Conservation (phyloP, 2,113 vertebrate species). For the Machaerirhynchus nigripectus region DNA sequence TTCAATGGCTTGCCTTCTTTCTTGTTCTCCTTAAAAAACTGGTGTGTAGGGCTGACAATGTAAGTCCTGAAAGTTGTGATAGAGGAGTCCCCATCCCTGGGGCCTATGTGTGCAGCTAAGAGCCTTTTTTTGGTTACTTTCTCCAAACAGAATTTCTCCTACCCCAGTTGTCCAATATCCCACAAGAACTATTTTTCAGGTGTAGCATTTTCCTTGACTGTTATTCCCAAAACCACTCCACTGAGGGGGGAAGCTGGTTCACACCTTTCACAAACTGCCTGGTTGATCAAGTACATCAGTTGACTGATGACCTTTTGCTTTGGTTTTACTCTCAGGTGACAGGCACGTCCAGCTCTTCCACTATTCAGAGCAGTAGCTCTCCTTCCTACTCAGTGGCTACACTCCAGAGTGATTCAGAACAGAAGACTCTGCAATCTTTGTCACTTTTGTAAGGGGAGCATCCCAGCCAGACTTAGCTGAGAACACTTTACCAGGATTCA, state of each 20-base stretch:
- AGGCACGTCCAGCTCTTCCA: not conserved
- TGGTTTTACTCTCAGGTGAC: not conserved
- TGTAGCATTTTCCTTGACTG: not conserved
- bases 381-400: not conserved
- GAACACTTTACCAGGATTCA: not conserved
- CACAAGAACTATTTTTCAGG: not conserved
- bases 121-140: not conserved
- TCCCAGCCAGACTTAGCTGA: not conserved
- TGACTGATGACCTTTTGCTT: not conserved
- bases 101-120: not conserved
- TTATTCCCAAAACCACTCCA: not conserved
- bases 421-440: not conserved
- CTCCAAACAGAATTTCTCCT: not conserved
- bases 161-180: not conserved
- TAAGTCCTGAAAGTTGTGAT: not conserved
- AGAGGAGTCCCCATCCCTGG: not conserved
- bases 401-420: fast-evolving
- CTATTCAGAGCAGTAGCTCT: not conserved
- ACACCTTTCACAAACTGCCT: not conserved
- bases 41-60: fast-evolving
- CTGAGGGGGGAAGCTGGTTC: fast-evolving
- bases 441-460: not conserved
- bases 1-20: not conserved
- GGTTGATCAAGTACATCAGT: not conserved
- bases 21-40: not conserved